Conservation (phyloP, 2,888 invertebrate genomes). For the Drosophila neutralis region DNA sequence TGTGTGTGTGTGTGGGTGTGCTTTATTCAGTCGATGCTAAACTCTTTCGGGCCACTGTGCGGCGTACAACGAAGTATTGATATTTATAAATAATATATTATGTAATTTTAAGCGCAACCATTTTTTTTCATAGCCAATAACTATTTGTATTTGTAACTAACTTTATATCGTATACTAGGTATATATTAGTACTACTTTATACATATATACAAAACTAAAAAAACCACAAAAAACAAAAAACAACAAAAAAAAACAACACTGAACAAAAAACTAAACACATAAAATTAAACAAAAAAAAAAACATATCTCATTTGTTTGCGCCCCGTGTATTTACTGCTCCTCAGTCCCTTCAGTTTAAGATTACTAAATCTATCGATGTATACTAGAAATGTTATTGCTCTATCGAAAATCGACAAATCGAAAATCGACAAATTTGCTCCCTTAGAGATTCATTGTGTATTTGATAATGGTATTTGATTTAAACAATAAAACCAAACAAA, state of each 20-base stretch:
- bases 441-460: conserved; percentile 64
- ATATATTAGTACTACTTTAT: conserved; percentile 25
- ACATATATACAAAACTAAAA: conserved; percentile 17
- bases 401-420: conserved; percentile 24
- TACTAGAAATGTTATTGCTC: conserved; percentile 72
- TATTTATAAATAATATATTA: conserved; percentile 58
- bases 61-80: conserved; percentile 72
- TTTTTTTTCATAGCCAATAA: conserved; percentile 73
- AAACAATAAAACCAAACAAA: conserved; percentile 47
- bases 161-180: conserved; percentile 36
- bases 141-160: conserved; percentile 62
- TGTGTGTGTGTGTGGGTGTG: neutral
- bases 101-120: conserved; percentile 62
- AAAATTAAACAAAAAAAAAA: neutral
- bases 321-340: conserved; percentile 18
- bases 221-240: neutral
- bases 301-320: conserved; percentile 51
- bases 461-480: conserved; percentile 51
- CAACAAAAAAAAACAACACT: neutral
- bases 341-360: conserved; percentile 7
- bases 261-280: conserved; percentile 9
- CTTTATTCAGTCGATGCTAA: conserved; percentile 4
- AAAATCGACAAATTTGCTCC: conserved; percentile 59
- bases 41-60: conserved; percentile 32
- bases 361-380: conserved; percentile 39